A percentile compares a stretch with the other conserved stretches of the same genome.
Conservation (phyloP, 2,797 vertebrate species). For the Acomys russatus region DNA sequence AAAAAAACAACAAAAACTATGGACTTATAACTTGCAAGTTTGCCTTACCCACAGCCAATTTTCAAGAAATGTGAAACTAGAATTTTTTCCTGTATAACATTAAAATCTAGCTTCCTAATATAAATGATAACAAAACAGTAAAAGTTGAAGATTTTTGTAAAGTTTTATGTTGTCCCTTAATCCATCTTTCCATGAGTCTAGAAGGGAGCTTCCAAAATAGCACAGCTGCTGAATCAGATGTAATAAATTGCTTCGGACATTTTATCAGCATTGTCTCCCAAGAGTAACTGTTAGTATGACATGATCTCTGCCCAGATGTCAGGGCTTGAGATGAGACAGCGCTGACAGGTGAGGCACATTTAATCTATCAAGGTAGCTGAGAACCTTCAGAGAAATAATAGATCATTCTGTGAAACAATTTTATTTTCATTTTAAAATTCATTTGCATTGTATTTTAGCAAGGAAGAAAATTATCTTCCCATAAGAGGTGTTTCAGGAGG, state of each 20-base stretch:
- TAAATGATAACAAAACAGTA: constrained; percentile 47
- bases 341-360: constrained; percentile 60
- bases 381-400: constrained; percentile 45
- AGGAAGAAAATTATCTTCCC: constrained; percentile 50
- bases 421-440: constrained; percentile 61
- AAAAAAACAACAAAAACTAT: background rate
- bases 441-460: constrained; percentile 46
- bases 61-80: constrained; percentile 1
- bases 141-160: constrained; percentile 27
- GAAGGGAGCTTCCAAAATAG: constrained; percentile 72
- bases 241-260: constrained; percentile 71
- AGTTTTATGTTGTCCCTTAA: constrained; percentile 63
- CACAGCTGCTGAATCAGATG: constrained; percentile 53
- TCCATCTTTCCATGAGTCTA: background rate
- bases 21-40: background rate
- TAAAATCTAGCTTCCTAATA: constrained; percentile 22
- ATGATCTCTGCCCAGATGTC: constrained; percentile 55
- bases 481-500: background rate
- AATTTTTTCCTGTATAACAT: background rate
- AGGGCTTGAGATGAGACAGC: constrained; percentile 64
- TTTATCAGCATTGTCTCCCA: constrained; percentile 64
- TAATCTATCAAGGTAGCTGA: constrained; percentile 11
- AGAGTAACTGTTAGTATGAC: constrained; percentile 71
- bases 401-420: constrained; percentile 23
- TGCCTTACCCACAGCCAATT: background rate